These are phyloP conservation scores for Chrosomus eos DNA, from an alignment of 2,797 vertebrate genomes.

Conservation along the genomic window DNA sequence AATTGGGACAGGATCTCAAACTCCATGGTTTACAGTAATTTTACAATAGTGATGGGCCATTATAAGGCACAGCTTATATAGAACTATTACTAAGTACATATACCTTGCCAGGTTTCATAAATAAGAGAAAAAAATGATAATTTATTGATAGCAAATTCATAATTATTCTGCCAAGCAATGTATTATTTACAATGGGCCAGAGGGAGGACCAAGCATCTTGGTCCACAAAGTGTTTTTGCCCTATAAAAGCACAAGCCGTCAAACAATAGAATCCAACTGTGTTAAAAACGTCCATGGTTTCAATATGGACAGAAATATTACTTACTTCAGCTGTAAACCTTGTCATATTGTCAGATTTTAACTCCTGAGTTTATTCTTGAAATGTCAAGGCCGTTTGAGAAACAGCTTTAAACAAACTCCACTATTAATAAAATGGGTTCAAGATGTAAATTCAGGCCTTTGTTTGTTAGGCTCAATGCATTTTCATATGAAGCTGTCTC, in stretches of 20 bases:
- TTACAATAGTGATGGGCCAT: background rate
- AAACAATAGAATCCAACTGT: no score
- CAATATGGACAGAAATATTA: background rate
- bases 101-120: background rate
- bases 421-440: conserved; percentile 7
- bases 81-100: background rate
- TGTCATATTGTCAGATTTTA: background rate
- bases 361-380: background rate
- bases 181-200: background rate
- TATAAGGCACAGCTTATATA: background rate
- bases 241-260: no score
- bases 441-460: conserved; percentile 1
- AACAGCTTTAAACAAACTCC: background rate
- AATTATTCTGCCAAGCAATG: background rate
- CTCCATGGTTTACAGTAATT: background rate
- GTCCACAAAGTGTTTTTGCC: no score
- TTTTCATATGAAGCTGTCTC: conserved; percentile 10
- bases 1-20: background rate
- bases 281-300: background rate
- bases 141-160: background rate
- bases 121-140: background rate
- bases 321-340: background rate
- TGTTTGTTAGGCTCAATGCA: background rate
- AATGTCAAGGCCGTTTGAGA: background rate
- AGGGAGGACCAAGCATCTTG: background rate